Evolutionary conservation across 2,113 vertebrate genomes (phyloP).

Genomic region (Elaphurus davidianus): DNA sequence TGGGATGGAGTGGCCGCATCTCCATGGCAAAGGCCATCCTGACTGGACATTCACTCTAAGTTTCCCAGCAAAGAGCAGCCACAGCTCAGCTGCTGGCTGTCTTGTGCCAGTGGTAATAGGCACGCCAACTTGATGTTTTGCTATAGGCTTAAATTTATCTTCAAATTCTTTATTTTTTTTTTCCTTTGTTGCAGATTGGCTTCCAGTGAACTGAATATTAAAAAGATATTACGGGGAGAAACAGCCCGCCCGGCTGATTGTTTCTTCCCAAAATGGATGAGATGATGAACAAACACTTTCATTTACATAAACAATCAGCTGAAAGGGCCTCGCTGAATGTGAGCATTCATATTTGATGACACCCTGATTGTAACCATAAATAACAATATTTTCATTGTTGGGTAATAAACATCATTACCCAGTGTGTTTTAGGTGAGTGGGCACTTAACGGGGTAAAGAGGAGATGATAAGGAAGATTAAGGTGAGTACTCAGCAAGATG

Average conservation of each 20-base stretch:
- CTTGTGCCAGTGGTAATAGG: fast-evolving
- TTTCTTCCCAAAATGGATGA: slow-evolving; percentile 53
- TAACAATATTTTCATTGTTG: slow-evolving; percentile 61
- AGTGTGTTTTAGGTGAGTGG: slow-evolving; percentile 51
- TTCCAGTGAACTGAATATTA: slow-evolving; percentile 68
- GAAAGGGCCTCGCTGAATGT: background rate
- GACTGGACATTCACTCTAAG: fast-evolving
- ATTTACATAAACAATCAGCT: slow-evolving; percentile 72
- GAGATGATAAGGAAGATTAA: background rate
- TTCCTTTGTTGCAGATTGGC: slow-evolving; percentile 24
- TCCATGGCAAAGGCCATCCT: fast-evolving
- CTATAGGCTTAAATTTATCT: background rate
- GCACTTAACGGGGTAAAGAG: background rate
- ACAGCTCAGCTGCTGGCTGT: fast-evolving
- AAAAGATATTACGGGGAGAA: slow-evolving; percentile 55
- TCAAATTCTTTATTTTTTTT: background rate
- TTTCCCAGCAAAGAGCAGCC: background rate
- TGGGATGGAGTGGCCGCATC: fast-evolving
- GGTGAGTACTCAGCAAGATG: background rate
- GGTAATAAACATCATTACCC: slow-evolving; percentile 60
- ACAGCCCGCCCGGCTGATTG: slow-evolving; percentile 45
- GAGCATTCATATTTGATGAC: slow-evolving; percentile 40
- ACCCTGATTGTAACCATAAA: slow-evolving; percentile 58
- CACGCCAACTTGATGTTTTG: background rate
- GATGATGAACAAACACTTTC: slow-evolving; percentile 39